These are phyloP conservation scores for Fistularia tabacaria DNA, from an alignment of 2,797 vertebrate genomes.

Conservation along the genomic window DNA sequence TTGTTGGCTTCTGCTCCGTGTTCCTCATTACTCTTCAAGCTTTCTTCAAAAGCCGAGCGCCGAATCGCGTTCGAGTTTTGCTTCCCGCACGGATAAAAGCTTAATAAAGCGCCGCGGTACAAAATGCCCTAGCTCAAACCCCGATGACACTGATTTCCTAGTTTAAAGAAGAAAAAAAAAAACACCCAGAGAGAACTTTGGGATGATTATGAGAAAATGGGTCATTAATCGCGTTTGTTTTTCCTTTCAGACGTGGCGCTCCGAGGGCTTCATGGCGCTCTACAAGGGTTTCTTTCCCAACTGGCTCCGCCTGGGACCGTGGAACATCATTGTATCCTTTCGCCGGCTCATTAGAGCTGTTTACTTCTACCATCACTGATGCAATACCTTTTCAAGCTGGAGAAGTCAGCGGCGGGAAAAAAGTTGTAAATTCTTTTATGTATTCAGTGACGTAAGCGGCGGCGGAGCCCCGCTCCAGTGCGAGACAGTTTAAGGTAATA, in stretches of 20 bases:
- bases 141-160: constrained; percentile 3
- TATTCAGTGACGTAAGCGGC: background rate
- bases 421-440: constrained; percentile 12
- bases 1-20: too few relatives aligned
- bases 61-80: background rate
- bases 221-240: constrained; percentile 34
- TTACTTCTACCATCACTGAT: constrained; percentile 18
- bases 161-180: background rate
- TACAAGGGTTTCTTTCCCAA: constrained; percentile 98
- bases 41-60: too few relatives aligned
- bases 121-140: constrained; percentile 9
- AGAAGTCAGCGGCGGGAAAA: constrained; percentile 12
- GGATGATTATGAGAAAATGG: constrained; percentile 3
- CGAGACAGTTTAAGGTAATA: constrained; percentile 16
- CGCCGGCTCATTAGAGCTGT: constrained; percentile 22
- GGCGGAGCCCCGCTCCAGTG: background rate
- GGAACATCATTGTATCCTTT: constrained; percentile 99
- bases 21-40: too few relatives aligned
- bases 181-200: constrained; percentile 6
- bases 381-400: constrained; percentile 9
- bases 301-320: constrained; percentile 95
- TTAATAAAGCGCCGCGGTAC: background rate
- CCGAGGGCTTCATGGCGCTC: constrained; percentile 92
- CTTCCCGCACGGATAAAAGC: background rate
- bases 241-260: constrained; percentile 85